A percentile compares a stretch with the other conserved stretches of the same genome.
Evolutionary conservation across 2,113 vertebrate genomes (phyloP).

Genomic region (Malaclemys terrapin): DNA sequence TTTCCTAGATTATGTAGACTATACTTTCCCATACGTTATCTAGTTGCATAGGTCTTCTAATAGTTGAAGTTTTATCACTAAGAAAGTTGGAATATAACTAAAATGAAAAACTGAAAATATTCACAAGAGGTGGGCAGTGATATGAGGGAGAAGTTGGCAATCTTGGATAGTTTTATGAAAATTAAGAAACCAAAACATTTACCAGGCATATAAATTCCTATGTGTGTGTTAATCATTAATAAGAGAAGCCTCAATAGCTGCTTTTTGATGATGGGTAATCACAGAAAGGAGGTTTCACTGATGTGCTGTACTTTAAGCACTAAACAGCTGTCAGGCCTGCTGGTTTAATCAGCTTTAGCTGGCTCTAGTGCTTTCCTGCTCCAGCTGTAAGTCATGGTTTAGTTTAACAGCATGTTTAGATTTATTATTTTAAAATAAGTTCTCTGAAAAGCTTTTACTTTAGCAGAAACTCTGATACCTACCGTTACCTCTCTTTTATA

Average conservation of each 20-base stretch:
- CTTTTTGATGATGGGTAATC: background rate
- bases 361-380: background rate
- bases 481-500: background rate
- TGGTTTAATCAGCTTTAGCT: background rate
- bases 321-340: background rate
- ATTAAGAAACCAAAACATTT: background rate
- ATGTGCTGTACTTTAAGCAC: background rate
- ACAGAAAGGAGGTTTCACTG: background rate
- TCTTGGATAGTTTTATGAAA: background rate
- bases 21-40: background rate
- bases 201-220: background rate
- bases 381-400: background rate
- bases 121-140: background rate
- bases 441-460: background rate
- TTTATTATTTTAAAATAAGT: background rate
- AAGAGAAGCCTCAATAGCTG: background rate
- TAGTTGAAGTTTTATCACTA: background rate
- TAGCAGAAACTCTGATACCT: background rate
- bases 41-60: background rate
- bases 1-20: background rate
- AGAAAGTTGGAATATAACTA: background rate
- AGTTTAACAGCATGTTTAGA: background rate
- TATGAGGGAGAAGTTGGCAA: background rate
- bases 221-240: background rate
- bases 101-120: background rate